Evolutionary conservation across 2,888 invertebrate genomes (phyloP).

Genomic region (Tinea trinotella): DNA sequence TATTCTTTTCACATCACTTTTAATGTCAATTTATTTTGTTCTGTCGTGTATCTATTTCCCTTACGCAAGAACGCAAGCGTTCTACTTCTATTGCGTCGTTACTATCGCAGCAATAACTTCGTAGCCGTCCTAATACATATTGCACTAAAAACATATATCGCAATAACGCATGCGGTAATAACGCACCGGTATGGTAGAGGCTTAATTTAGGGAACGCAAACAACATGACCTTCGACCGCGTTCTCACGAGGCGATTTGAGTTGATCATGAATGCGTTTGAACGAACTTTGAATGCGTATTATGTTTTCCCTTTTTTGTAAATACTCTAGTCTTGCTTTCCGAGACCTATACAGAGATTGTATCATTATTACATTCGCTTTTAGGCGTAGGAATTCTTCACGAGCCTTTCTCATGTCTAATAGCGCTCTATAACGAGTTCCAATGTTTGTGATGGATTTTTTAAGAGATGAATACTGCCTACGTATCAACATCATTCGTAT

Average conservation of each 20-base stretch:
- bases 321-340: conserved; percentile 24
- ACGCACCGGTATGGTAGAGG: too few species aligned
- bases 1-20: neutral
- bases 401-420: conserved; percentile 32
- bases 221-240: too few species aligned
- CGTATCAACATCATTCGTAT: conserved; percentile 36
- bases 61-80: too few species aligned
- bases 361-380: neutral
- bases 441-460: conserved; percentile 32
- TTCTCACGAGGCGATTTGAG: too few species aligned
- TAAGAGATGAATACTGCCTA: neutral
- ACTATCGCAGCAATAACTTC: too few species aligned
- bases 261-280: too few species aligned
- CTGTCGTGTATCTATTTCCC: neutral
- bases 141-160: too few species aligned
- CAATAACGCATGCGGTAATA: too few species aligned
- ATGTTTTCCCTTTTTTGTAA: conserved; percentile 22
- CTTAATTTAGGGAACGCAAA: too few species aligned
- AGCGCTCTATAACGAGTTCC: conserved; percentile 40
- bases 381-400: neutral
- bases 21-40: neutral
- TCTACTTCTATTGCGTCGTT: too few species aligned
- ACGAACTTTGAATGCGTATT: conserved; percentile 50
- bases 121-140: too few species aligned
- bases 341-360: conserved; percentile 1